phyloP scores from a whole-genome alignment of 1,140 invertebrate genomes.

The Wasmannia auropunctata region DNA sequence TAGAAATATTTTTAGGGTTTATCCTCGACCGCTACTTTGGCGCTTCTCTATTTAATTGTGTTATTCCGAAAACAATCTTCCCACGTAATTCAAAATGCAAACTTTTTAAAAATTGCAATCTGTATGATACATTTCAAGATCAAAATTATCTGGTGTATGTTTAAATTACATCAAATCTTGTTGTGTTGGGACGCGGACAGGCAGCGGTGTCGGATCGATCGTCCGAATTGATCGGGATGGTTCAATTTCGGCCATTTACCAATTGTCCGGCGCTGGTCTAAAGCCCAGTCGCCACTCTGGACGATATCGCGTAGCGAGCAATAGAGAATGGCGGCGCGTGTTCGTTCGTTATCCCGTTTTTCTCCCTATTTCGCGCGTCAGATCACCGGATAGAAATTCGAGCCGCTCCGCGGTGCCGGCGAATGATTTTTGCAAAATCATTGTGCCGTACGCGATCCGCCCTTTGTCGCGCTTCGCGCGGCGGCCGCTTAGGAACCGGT shows the following conservation, averaged over 20 bases:
- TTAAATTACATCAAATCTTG: neutral
- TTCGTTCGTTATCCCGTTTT: constrained; percentile 42
- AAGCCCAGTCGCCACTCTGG: neutral
- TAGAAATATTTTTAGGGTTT: too few relatives aligned
- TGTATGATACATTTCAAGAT: neutral
- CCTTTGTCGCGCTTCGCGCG: constrained; percentile 20
- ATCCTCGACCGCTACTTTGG: too few relatives aligned
- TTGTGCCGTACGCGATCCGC: constrained; percentile 14
- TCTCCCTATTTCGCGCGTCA: constrained; percentile 26
- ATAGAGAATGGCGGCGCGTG: constrained; percentile 13
- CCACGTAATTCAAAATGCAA: neutral
- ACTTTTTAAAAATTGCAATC: neutral
- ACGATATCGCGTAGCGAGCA: constrained; percentile 8
- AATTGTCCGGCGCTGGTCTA: constrained; percentile 4
- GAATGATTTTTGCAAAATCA: constrained; percentile 57
- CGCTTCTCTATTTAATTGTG: too few relatives aligned
- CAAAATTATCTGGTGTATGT: neutral
- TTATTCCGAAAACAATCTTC: too few relatives aligned
- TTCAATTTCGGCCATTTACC: constrained; percentile 43
- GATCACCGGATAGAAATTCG: constrained; percentile 46
- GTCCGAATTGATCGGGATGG: constrained; percentile 8
- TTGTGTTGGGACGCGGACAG: neutral
- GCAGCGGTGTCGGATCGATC: neutral
- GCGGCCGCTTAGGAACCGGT: constrained; percentile 12
- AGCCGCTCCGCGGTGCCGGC: neutral